Percentiles rank a stretch among this genome's conserved stretches.
Evolutionary conservation across 2,888 invertebrate species (phyloP).

Genomic region (Trissoscelio sp.): DNA sequence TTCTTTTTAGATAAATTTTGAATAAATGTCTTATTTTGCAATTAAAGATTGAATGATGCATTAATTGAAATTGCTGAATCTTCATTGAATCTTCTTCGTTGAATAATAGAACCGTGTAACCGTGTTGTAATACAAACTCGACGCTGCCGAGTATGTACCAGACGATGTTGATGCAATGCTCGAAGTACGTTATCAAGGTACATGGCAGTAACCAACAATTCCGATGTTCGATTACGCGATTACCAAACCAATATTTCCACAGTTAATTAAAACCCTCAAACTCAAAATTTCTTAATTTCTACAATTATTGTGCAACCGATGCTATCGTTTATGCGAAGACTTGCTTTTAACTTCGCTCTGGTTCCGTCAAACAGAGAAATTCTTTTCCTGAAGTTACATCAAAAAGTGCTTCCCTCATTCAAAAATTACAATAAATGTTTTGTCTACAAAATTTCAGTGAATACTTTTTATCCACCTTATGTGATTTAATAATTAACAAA

Average conservation of each 20-base stretch:
- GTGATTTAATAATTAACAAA: too few relatives aligned
- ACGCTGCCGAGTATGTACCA: conserved; percentile 13
- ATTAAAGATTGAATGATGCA: neutral
- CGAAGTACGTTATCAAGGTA: conserved; percentile 41
- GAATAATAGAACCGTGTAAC: conserved; percentile 23
- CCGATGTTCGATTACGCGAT: conserved; percentile 43
- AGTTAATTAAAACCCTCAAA: conserved; percentile 10
- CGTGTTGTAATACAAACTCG: conserved; percentile 41
- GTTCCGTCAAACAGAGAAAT: too few relatives aligned
- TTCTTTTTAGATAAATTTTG: too few relatives aligned
- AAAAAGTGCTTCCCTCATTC: too few relatives aligned
- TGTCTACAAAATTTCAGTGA: too few relatives aligned
- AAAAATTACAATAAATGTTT: too few relatives aligned
- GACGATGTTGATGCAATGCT: conserved; percentile 38
- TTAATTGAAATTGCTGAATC: neutral
- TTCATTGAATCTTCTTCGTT: conserved; percentile 25
- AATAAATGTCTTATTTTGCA: neutral
- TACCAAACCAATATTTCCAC: conserved; percentile 42
- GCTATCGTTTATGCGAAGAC: neutral
- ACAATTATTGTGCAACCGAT: conserved; percentile 12
- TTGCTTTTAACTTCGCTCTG: too few relatives aligned
- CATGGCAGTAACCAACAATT: conserved; percentile 33
- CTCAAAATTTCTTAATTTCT: conserved; percentile 30
- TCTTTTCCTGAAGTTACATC: too few relatives aligned
- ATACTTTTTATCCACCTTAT: too few relatives aligned